These are phyloP conservation scores for Catharus ustulatus DNA, from an alignment of 2,797 vertebrate species.

Conservation along the genomic window DNA sequence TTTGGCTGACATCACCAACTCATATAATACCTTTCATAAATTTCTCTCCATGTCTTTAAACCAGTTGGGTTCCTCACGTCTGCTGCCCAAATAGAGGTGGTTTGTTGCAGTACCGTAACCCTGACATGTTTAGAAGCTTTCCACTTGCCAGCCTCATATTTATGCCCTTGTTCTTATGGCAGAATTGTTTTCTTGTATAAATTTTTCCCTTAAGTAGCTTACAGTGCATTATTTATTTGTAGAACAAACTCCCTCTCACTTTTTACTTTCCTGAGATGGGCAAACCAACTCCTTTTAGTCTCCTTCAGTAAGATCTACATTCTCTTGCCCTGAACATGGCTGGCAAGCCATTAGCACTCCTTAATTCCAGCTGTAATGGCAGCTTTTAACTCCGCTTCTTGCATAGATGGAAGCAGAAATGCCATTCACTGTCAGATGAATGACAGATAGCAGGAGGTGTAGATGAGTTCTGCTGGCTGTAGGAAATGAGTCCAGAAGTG, in stretches of 20 bases:
- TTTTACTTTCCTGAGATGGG: neutral
- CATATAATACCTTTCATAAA: neutral
- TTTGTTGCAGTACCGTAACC: neutral
- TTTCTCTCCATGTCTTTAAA: neutral
- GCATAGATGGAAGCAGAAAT: neutral
- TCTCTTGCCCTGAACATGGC: neutral
- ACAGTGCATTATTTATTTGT: neutral
- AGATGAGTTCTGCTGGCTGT: neutral
- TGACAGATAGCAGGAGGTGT: neutral
- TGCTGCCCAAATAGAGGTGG: neutral
- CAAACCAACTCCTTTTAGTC: neutral
- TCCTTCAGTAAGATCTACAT: neutral
- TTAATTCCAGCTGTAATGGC: constrained; percentile 23
- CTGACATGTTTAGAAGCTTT: neutral
- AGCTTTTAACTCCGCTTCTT: neutral
- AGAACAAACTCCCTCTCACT: neutral
- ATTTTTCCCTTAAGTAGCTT: neutral
- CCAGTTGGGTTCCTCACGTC: neutral
- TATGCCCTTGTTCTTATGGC: neutral
- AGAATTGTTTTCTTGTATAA: neutral
- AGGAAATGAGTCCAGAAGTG: neutral
- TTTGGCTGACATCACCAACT: neutral
- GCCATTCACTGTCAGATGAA: neutral
- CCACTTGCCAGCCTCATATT: neutral
- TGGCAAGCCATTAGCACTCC: constrained; percentile 1